These are phyloP conservation scores for Meriones psammophilus DNA, from an alignment of 2,797 vertebrate genomes.

Conservation along the genomic window DNA sequence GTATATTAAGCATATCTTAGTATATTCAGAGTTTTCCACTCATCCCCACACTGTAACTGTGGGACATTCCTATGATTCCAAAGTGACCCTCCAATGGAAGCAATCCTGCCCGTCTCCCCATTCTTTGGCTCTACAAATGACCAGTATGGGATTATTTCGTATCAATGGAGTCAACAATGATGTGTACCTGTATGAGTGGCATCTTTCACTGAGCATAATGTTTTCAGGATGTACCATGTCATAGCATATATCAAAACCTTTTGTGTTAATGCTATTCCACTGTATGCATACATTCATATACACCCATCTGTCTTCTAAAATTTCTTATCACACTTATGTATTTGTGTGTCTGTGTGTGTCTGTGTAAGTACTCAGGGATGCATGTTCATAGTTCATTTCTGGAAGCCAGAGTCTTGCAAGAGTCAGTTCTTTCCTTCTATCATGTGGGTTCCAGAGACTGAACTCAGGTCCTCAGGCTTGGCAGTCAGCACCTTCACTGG, in stretches of 20 bases:
- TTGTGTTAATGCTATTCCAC: neutral
- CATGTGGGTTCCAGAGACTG: neutral
- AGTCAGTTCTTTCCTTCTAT: neutral
- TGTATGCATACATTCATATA: neutral
- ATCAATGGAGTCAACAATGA: neutral
- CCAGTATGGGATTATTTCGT: neutral
- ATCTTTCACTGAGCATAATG: constrained; percentile 4
- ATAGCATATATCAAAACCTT: neutral
- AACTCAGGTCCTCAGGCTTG: too few relatives aligned
- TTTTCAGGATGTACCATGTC: constrained; percentile 4
- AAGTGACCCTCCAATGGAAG: neutral
- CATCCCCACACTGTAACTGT: neutral
- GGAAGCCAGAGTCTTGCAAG: neutral
- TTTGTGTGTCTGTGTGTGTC: too few relatives aligned
- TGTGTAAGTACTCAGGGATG: neutral
- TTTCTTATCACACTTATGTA: neutral
- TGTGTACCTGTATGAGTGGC: neutral
- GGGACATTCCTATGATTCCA: neutral
- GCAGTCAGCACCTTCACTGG: neutral
- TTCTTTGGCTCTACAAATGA: neutral
- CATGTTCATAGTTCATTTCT: neutral
- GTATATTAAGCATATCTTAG: neutral
- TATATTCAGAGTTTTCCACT: constrained; percentile 19
- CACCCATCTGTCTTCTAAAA: neutral
- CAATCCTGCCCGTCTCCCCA: neutral